A percentile compares a stretch with the other conserved stretches of the same genome.
phyloP scores from a whole-genome alignment of 2,888 invertebrate species.

The Metellina segmentata region DNA sequence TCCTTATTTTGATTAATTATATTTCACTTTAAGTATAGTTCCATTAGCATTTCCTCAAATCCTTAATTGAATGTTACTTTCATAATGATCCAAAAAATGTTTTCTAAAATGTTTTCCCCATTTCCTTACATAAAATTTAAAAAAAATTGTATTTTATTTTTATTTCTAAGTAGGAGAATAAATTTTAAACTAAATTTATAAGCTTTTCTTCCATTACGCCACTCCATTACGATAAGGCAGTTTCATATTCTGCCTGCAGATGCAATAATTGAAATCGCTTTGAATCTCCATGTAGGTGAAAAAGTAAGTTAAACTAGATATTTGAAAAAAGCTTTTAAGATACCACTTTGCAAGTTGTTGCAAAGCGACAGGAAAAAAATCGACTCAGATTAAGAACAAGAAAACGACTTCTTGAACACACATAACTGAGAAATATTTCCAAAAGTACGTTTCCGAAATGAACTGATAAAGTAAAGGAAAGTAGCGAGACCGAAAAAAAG shows the following conservation, averaged over 20 bases:
- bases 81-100: neutral
- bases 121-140: neutral
- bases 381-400: slow-evolving; percentile 66
- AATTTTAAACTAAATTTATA: neutral
- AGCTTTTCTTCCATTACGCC: neutral
- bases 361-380: slow-evolving; percentile 1
- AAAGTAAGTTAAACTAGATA: slow-evolving; percentile 30
- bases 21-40: too few relatives aligned
- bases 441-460: slow-evolving; percentile 60
- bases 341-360: slow-evolving; percentile 25
- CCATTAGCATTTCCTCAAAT: too few relatives aligned
- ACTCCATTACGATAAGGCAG: neutral
- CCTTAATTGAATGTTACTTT: too few relatives aligned
- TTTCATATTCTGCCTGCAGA: neutral
- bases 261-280: slow-evolving; percentile 31
- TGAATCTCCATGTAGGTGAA: neutral
- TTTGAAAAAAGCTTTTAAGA: slow-evolving; percentile 45
- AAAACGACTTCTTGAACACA: slow-evolving; percentile 61
- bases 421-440: slow-evolving; percentile 62
- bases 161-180: neutral
- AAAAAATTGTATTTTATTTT: neutral
- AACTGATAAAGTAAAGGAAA: slow-evolving; percentile 60
- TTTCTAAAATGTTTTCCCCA: neutral
- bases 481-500: slow-evolving; percentile 17
- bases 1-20: too few relatives aligned